A percentile compares a stretch with the other conserved stretches of the same genome.
These are phyloP conservation scores for Donacobius atricapilla DNA, from an alignment of 2,113 vertebrate genomes.

Conservation along the genomic window DNA sequence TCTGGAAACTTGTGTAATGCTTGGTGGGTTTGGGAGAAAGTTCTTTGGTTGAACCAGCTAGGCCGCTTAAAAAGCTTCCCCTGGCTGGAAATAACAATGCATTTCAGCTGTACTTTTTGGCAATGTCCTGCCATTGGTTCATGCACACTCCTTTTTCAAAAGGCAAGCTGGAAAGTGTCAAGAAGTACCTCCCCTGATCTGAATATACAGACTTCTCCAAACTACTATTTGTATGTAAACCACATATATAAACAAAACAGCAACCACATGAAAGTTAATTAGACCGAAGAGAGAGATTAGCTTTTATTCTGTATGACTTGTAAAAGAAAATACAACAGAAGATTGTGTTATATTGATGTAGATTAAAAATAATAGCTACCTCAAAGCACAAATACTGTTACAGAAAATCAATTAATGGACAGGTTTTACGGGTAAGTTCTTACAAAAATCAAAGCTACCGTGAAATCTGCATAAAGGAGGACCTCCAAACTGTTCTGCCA, in stretches of 20 bases:
- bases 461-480: neutral
- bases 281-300: neutral
- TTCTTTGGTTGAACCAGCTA: neutral
- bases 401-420: neutral
- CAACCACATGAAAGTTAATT: neutral
- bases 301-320: neutral
- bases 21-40: neutral
- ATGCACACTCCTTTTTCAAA: neutral
- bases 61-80: neutral
- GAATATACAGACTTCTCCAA: neutral
- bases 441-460: neutral
- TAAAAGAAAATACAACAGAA: neutral
- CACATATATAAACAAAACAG: neutral
- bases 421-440: neutral
- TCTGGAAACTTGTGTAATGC: neutral
- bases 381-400: neutral
- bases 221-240: neutral
- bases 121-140: neutral
- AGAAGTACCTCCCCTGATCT: neutral
- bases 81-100: neutral
- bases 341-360: neutral
- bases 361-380: neutral
- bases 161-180: neutral
- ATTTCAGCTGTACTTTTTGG: neutral
- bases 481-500: neutral